phyloP scores from a whole-genome alignment of 30 jellyfish, hydroid and myxozoan genomes.

The Nemopilema nomurai region DNA sequence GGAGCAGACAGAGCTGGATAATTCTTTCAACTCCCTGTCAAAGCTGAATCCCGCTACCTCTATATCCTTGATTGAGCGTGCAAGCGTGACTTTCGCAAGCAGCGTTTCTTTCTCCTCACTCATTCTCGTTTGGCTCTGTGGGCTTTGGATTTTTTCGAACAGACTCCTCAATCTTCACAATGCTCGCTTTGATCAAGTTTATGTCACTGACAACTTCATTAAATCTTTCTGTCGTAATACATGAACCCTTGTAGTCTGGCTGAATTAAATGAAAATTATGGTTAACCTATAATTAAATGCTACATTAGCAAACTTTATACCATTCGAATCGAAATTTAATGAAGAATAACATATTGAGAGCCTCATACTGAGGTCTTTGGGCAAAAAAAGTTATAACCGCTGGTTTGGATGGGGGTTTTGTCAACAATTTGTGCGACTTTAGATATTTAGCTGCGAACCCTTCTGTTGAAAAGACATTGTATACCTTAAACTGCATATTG shows the following conservation, averaged over 20 bases:
- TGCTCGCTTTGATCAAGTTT: neutral
- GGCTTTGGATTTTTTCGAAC: conserved; percentile 39
- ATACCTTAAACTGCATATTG: no score
- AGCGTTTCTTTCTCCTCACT: conserved; percentile 39
- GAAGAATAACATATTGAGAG: no score
- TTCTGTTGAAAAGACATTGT: no score
- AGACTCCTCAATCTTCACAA: conserved; percentile 50
- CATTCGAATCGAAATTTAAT: no score
- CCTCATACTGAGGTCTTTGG: no score
- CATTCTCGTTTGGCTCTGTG: conserved; percentile 18
- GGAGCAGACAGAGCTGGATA: conserved; percentile 35
- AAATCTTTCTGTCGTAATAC: conserved; percentile 9
- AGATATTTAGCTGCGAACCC: no score
- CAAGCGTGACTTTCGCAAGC: conserved; percentile 57
- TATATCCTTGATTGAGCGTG: conserved; percentile 45
- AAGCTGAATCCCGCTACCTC: conserved; percentile 46
- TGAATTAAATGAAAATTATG: no score
- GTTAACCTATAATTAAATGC: no score
- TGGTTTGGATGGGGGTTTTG: no score
- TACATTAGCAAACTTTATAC: no score
- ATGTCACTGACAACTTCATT: neutral
- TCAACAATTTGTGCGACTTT: no score
- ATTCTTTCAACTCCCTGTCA: conserved; percentile 8
- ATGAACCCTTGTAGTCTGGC: conserved; percentile 53
- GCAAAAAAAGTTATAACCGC: no score